Base-by-base conservation (phyloP, 2,888 invertebrate species). In the Allacma fusca region DNA sequence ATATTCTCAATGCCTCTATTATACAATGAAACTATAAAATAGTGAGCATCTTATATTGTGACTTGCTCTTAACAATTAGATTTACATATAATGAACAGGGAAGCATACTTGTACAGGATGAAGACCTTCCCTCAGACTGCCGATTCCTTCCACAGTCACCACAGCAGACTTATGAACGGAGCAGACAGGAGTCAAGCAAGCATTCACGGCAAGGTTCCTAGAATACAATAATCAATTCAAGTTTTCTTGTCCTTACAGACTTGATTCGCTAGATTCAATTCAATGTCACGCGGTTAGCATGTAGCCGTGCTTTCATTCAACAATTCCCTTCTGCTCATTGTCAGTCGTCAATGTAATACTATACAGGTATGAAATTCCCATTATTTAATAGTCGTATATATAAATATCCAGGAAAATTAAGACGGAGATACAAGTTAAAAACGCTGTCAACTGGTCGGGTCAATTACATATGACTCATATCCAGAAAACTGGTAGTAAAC, bases 141-240 rank as follows among this genome's bases (percentile, higher is more conserved):
- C 97, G 68, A 97, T 84, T 0, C 97, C 97, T 88, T 97, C 97
- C 0, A 96, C 92, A 0, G 97, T 97, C 0, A 95, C 96, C 0
- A 98, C 92, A 0, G 97, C 93, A 85, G 92, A 87, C 0, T 96
- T 97, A 85, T 97, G 95, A 87, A 97, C 89, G 0, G 93, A 90
- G 85, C 94, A 95, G 23, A 97, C 87, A 0, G 97, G 97, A 9
- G 93, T 92, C 71, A 97, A 88, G 84, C 97, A 97, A 0, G 97
- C 94, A 85, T 97, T 97, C 0, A 94, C 93, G 2, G 95, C 91
- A 79, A 92, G 87, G 86, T 96, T 94, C 85, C 93, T 93, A 86
- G 4, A 75, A 29, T n/a, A 50, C 5, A 50, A 9, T 13, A n/a
- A 16, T 16, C 50, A 21, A 21, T 57, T 57, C 23, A 21, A 57